Percentiles rank a stretch among this genome's conserved stretches.
phyloP scores from a whole-genome alignment of 2,888 invertebrate species.

The Thereva unica region DNA sequence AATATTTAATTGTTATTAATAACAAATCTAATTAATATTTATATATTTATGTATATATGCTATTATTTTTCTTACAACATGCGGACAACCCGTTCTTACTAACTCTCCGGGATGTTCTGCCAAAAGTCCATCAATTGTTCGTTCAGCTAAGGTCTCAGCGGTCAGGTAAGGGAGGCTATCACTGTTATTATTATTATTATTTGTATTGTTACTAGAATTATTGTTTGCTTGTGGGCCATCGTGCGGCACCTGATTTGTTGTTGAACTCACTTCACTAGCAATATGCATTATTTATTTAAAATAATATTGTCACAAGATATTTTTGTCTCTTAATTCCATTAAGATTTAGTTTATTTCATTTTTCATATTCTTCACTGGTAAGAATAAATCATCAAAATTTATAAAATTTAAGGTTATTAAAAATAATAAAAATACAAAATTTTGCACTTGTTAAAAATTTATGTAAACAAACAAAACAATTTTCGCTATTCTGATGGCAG shows the following conservation, averaged over 20 bases:
- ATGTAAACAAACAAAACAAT: no score
- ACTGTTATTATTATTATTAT: conserved; percentile 48
- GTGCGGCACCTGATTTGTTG: conserved; percentile 60
- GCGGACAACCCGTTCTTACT: conserved; percentile 92
- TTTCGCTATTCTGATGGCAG: no score
- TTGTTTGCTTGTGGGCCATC: conserved; percentile 27
- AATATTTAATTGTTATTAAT: neutral
- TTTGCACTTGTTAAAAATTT: no score
- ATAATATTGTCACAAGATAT: conserved; percentile 26
- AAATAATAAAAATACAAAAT: no score
- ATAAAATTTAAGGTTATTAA: no score
- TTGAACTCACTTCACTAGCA: conserved; percentile 77
- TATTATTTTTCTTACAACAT: conserved; percentile 69
- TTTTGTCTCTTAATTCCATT: conserved; percentile 12
- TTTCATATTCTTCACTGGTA: no score
- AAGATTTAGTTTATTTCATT: conserved; percentile 17
- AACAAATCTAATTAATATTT: neutral
- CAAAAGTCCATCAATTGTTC: conserved; percentile 80
- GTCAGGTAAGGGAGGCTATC: conserved; percentile 64
- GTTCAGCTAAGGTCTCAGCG: conserved; percentile 80
- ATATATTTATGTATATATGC: neutral
- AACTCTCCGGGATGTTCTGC: conserved; percentile 92
- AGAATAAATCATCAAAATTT: no score
- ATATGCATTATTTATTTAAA: conserved; percentile 68
- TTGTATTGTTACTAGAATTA: conserved; percentile 47